Base-by-base conservation (phyloP, 2,888 invertebrate species). In the Plagodis dolabraria region DNA sequence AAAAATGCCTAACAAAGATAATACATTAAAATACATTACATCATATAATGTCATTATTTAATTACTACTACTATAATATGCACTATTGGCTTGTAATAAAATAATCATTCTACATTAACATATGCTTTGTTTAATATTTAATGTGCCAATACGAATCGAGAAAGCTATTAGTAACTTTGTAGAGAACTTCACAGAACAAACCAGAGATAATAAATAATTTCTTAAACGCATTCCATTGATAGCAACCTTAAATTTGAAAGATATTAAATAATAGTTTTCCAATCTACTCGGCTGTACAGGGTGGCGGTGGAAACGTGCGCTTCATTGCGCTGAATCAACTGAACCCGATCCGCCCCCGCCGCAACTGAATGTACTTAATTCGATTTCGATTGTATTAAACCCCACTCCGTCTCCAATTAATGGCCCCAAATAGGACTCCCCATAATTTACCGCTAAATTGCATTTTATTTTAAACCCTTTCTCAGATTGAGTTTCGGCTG, bases 341-440 rank as follows among this genome's bases (percentile, higher is more conserved):
- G 76, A 80, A 80, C 84, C 82, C 85, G 76, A 73, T 76, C 77
- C 82, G 77, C 83, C 76, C 78, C 69, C 69, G 72, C 87, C 88
- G 85, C 89, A 88, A 86, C 87, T 83, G 85, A 89, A 89, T 86
- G 83, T 87, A 87, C 87, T 90, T 89, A 89, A 91, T 92, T 91
- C 84, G 87, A 90, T 90, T 89, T 82, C 89, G 81, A 89, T 90
- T 90, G 89, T 90, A 88, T 89, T 89, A 85, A 87, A 85, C 84
- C 85, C 82, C 82, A 80, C 84, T 85, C 81, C 80, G 81, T 77
- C 81, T 80, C 77, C 83, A 82, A 83, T 85, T 89, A 89, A 90
- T 88, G 85, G 82, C 80, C 84, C 80, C 63, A 59, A 78, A 84
- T 85, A 86, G 79, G 81, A 77, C 77, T 81, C 73, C 77, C 74